Evolutionary conservation across 2,113 vertebrate species (phyloP), one percentile per base, ranked within the genome.

Genomic region (Eupsittula cactorum): DNA sequence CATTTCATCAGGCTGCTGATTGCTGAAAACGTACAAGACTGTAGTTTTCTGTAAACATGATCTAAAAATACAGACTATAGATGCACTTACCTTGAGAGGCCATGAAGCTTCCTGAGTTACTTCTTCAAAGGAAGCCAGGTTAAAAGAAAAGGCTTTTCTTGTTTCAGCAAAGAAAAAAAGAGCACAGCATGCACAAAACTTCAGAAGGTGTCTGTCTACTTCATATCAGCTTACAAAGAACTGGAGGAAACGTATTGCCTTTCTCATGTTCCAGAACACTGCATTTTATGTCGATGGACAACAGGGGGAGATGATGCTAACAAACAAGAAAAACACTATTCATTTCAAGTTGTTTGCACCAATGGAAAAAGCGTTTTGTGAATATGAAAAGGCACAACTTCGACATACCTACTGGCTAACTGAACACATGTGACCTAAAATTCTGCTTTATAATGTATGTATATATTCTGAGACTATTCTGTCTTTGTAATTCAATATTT

Each of bases 21-120:
- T 94, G 59, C 90, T 97, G 79, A 79, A 88, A 85, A 80, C 0
- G 13, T 76, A 88, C 25, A 52, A 55, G 70, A 47, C 82, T 57
- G 20, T 53, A 52, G 57, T 82, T 93, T 93, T 96, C 86, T 94
- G 77, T 92, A 92, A 90, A 92, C 82, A 86, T 50, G 41, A 87
- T 85, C 76, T 77, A 92, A 97, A 97, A 95, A 96, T 92, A 92
- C 42, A 93, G 94, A 53, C 86, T 96, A 69, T 50, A 92, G 92
- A 93, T 96, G 83, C 78, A 92, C 98, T 98, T 98, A 98, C 98
- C 98, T 98, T 97, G 97, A 94, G 97, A 98, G 93, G 97, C 97
- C 98, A 98, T 98, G 97, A 93, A 95, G 97, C 95, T 96, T 94
- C 97, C 97, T 59, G 96, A 97, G 93, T 91, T 96, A 94, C 95